Evolutionary conservation across 2,113 vertebrate species (phyloP), one percentile per base, ranked within the genome.

Genomic region (Solea solea): DNA sequence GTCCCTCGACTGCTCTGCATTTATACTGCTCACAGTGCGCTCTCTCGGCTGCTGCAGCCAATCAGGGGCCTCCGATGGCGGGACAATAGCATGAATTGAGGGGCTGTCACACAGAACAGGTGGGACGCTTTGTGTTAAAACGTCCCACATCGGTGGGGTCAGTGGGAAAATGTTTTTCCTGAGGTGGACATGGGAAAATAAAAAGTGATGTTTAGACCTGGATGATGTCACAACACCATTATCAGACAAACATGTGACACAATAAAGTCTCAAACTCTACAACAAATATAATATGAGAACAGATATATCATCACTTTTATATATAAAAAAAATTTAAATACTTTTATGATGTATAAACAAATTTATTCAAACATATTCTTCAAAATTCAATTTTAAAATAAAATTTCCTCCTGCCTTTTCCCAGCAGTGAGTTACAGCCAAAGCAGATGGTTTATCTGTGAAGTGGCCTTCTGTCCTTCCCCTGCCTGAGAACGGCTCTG

Each of bases 151-250:
- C 83, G 86, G 49, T 4, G 56, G 83, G 88, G 83, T 90, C 86
- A 86, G 78, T 90, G 92, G 88, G 91, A 93, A 93, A 90, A 69
- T 86, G 60, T 50, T 82, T 49, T 51, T 75, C 76, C 81, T 62
- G 63, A 78, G 66, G 82, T 80, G 55, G 76, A 86, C 87, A 89
- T 52, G 69, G 76, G 73, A 78, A 78, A 58, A 54, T 39, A 50
- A 49, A 25, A 10, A 5, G 11, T 11, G 45, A 48, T 7, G n/a
- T 50, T 34, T 25, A 9, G 48, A 65, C 46, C 27, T 67, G 53
- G 14, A 73, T 9, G 28, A 40, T 64, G 7, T 21, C 14, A 64
- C 9, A 15, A 27, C 28, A 11, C 16, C 40, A 25, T 8, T 25
- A 51, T 34, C 7, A 49, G 8, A 34, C 34, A 34, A 34, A 34